phyloP scores from a whole-genome alignment of 2,113 vertebrate genomes.

The Piprites chloris region DNA sequence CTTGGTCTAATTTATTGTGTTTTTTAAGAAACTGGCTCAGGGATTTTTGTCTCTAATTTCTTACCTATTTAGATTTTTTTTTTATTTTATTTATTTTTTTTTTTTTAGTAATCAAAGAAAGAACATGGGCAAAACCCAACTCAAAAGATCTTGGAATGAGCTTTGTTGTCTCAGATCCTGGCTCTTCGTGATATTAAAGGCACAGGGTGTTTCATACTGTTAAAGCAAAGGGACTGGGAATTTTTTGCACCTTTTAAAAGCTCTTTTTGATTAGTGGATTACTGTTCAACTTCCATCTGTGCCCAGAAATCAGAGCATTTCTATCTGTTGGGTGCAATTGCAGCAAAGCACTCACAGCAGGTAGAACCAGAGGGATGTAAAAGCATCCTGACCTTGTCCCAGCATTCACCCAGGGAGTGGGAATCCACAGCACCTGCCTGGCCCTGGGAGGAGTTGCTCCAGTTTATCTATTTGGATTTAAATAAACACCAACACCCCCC shows the following conservation, averaged over 20 bases:
- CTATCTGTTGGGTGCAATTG: not conserved
- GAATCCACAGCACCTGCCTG: not conserved
- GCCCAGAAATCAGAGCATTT: not conserved
- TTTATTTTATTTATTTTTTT: not conserved
- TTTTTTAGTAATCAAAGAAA: not conserved
- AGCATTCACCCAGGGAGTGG: not conserved
- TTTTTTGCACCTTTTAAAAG: not conserved
- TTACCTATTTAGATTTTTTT: not conserved
- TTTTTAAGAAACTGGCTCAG: not conserved
- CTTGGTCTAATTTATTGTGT: not conserved
- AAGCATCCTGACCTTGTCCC: not conserved
- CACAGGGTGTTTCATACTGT: not conserved
- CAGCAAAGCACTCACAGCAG: not conserved
- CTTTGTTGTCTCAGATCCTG: not conserved
- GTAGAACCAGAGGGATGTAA: not conserved
- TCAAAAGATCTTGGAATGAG: not conserved
- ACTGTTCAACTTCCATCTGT: not conserved
- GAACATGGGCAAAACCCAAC: not conserved
- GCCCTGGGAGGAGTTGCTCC: not conserved
- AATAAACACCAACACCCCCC: accelerated
- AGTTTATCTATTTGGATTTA: not conserved
- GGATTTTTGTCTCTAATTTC: not conserved
- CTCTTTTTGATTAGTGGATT: not conserved
- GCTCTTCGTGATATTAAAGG: not conserved
- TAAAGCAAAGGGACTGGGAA: not conserved